Conservation (phyloP, 2,888 invertebrate species). For the Eupithecia subfuscata region DNA sequence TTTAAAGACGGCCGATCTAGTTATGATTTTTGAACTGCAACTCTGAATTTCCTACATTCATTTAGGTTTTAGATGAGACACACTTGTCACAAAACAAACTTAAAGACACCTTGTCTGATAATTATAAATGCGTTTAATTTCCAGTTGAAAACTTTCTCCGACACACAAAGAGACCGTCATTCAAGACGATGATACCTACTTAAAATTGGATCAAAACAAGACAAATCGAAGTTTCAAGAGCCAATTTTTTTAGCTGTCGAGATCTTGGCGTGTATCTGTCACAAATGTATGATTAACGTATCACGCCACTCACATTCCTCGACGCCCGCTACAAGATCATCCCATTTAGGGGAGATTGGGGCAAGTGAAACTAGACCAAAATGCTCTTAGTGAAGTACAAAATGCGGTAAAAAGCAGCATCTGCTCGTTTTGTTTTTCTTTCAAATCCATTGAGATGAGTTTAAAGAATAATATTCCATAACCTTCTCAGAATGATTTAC, state of each 20-base stretch:
- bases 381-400: not conserved
- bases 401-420: not conserved
- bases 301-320: slow-evolving; percentile 74
- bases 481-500: not conserved
- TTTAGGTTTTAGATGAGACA: too few species aligned
- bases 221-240: slow-evolving; percentile 44
- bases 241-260: slow-evolving; percentile 62
- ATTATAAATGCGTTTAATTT: not conserved
- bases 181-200: slow-evolving; percentile 20
- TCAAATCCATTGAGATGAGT: not conserved
- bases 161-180: not conserved
- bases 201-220: slow-evolving; percentile 45
- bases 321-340: slow-evolving; percentile 81
- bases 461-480: too few species aligned
- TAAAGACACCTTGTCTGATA: too few species aligned
- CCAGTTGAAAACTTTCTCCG: not conserved
- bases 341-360: slow-evolving; percentile 56
- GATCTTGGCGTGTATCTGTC: slow-evolving; percentile 76
- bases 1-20: too few species aligned
- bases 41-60: too few species aligned
- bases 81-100: not conserved
- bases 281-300: slow-evolving; percentile 82
- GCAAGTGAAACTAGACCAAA: not conserved
- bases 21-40: too few species aligned
- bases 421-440: not conserved